phyloP scores from a whole-genome alignment of 2,888 invertebrate species.

The Philereme vetulata region DNA sequence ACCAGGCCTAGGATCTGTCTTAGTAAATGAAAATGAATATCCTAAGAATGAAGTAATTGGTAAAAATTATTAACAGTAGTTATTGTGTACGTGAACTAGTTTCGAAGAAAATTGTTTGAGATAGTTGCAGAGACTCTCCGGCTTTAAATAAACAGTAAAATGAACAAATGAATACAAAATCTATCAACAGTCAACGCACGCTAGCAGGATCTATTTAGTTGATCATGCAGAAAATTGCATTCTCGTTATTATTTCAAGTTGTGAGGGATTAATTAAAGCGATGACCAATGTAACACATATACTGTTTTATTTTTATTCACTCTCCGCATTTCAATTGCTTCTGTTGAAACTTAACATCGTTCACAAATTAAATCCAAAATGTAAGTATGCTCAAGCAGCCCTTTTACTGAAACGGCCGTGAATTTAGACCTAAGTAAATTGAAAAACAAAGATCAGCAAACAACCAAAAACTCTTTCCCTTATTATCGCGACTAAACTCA shows the following conservation, averaged over 20 bases:
- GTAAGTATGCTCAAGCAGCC: constrained; percentile 11
- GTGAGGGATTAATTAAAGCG: constrained; percentile 63
- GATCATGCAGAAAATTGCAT: constrained; percentile 68
- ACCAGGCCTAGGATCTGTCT: no score
- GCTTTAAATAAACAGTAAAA: constrained; percentile 1
- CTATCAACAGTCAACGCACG: constrained; percentile 45
- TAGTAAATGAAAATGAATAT: no score
- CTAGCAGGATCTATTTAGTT: constrained; percentile 58
- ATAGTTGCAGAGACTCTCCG: no score
- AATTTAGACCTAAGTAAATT: constrained; percentile 37
- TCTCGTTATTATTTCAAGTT: constrained; percentile 58
- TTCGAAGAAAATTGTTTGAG: no score
- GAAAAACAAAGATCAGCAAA: constrained; percentile 41
- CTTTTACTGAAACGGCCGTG: constrained; percentile 26
- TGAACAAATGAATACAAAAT: constrained; percentile 7
- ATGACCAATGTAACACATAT: constrained; percentile 43
- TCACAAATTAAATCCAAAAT: constrained; percentile 2
- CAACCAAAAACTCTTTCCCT: constrained; percentile 42
- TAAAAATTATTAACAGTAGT: no score
- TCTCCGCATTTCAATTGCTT: background rate
- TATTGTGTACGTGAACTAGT: no score
- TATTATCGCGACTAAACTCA: constrained; percentile 48
- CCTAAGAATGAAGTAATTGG: no score
- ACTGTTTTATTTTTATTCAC: constrained; percentile 27
- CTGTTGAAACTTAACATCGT: background rate